Conservation (phyloP, 2,888 invertebrate species). For the Osedax frankpressi region DNA sequence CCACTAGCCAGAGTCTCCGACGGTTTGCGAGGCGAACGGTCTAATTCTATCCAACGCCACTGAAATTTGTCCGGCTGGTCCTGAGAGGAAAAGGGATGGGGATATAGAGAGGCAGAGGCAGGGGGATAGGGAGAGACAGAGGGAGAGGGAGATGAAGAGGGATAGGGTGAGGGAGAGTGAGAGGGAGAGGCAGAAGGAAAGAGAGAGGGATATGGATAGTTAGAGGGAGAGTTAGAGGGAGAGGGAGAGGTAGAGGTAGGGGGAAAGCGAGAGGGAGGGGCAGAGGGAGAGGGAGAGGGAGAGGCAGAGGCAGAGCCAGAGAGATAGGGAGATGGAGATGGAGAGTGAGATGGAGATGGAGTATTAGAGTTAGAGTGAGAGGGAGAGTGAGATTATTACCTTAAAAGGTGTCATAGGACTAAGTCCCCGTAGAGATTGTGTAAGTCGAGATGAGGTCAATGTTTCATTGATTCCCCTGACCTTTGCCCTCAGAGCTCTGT, state of each 20-base stretch:
- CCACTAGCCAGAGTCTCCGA: neutral
- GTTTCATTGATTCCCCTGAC: slow-evolving; percentile 8
- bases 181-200: too few relatives aligned
- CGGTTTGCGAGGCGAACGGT: slow-evolving; percentile 28
- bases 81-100: neutral
- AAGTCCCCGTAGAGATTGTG: slow-evolving; percentile 38
- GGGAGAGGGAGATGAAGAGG: too few relatives aligned
- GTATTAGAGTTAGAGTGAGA: neutral
- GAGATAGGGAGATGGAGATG: too few relatives aligned
- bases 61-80: slow-evolving; percentile 31
- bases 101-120: too few relatives aligned
- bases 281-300: too few relatives aligned
- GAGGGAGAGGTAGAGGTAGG: slow-evolving; percentile 5
- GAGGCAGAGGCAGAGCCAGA: too few relatives aligned
- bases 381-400: slow-evolving; percentile 32
- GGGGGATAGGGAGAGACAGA: too few relatives aligned
- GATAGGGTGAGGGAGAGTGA: too few relatives aligned
- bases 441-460: slow-evolving; percentile 24
- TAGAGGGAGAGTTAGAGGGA: neutral
- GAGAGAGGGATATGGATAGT: too few relatives aligned
- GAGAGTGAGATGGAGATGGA: too few relatives aligned
- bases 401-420: slow-evolving; percentile 46
- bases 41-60: slow-evolving; percentile 41
- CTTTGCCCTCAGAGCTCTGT: slow-evolving; percentile 31
- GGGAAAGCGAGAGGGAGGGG: too few relatives aligned